phyloP scores from a whole-genome alignment of 2,797 vertebrate genomes.

The Falco peregrinus region DNA sequence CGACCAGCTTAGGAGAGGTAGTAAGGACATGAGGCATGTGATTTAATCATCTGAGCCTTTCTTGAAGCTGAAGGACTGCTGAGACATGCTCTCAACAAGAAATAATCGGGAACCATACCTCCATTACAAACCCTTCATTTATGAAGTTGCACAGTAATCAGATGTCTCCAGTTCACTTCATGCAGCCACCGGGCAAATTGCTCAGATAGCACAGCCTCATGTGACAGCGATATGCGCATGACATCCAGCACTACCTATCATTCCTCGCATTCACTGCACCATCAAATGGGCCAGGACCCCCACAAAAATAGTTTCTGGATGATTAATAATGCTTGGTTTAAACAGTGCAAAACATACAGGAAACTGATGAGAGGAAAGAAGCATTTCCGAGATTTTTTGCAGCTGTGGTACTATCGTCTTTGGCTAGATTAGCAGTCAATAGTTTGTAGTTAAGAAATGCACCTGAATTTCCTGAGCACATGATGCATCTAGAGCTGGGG shows the following conservation, averaged over 20 bases:
- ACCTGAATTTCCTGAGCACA: not conserved
- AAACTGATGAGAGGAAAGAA: not conserved
- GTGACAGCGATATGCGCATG: fast-evolving
- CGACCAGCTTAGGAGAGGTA: not conserved
- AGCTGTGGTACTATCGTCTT: not conserved
- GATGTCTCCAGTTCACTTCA: not conserved
- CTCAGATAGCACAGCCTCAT: not conserved
- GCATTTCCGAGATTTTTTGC: not conserved
- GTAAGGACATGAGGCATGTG: not conserved
- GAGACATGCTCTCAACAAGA: not conserved
- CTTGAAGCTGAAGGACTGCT: not conserved
- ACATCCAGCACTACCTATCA: not conserved
- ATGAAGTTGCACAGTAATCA: not conserved
- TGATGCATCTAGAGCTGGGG: not conserved
- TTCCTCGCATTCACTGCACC: not conserved
- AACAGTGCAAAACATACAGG: not conserved
- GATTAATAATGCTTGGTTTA: not conserved
- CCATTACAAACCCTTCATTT: not conserved
- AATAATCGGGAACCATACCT: not conserved
- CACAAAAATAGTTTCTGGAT: not conserved
- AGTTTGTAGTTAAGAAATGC: not conserved
- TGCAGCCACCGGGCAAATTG: not conserved
- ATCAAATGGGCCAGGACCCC: not conserved
- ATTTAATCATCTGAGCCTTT: not conserved
- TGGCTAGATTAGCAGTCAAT: not conserved